These are phyloP conservation scores for Epizoanthus rinbou DNA, from an alignment of 92 coral and sea anemone genomes.

Conservation along the genomic window DNA sequence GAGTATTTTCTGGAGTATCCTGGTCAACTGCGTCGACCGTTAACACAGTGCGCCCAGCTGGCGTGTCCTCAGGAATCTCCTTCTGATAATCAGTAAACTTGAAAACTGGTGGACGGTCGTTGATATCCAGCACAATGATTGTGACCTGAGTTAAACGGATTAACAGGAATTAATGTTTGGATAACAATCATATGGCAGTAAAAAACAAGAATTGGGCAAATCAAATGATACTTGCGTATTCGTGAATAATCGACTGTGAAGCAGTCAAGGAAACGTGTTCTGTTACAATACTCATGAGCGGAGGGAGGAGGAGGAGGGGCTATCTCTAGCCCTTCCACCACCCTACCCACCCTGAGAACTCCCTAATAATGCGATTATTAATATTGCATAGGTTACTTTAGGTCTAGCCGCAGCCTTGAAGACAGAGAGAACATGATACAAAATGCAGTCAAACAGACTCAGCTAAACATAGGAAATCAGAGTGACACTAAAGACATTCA, in stretches of 20 bases:
- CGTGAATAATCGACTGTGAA: too few species aligned
- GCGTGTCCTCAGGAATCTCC: slow-evolving; percentile 78
- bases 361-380: neutral
- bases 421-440: neutral
- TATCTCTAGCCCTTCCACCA: too few species aligned
- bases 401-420: neutral
- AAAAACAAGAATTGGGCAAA: neutral
- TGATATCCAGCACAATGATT: slow-evolving; percentile 72
- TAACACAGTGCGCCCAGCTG: slow-evolving; percentile 63
- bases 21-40: slow-evolving; percentile 83
- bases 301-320: too few species aligned
- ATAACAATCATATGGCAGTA: neutral
- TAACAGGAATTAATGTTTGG: neutral
- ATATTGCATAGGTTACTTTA: neutral
- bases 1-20: slow-evolving; percentile 69
- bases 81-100: slow-evolving; percentile 80
- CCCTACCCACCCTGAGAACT: too few species aligned
- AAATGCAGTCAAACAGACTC: neutral
- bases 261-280: too few species aligned
- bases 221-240: too few species aligned
- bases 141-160: slow-evolving; percentile 61
- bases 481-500: too few species aligned
- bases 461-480: too few species aligned
- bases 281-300: too few species aligned
- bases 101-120: slow-evolving; percentile 90